These are phyloP conservation scores for Neomicropteryx cornuta DNA, from an alignment of 1,140 invertebrate species.

Conservation along the genomic window DNA sequence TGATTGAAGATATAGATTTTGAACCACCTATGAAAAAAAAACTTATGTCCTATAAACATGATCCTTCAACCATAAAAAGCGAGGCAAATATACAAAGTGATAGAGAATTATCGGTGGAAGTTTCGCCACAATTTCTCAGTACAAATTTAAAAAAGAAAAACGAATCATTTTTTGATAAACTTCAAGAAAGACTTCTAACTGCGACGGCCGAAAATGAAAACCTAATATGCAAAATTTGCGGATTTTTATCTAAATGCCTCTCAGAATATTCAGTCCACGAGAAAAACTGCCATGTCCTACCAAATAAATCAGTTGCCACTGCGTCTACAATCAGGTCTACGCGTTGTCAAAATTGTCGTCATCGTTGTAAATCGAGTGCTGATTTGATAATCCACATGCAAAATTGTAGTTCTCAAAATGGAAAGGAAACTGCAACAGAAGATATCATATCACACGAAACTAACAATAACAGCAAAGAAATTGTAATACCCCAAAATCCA, in stretches of 20 bases:
- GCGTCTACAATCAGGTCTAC: constrained; percentile 46
- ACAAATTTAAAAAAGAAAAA: no score
- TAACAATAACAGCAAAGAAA: constrained; percentile 26
- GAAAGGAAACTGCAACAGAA: constrained; percentile 27
- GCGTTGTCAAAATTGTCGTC: constrained; percentile 75
- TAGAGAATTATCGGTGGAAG: no score
- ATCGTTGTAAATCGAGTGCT: constrained; percentile 68
- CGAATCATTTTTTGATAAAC: constrained; percentile 68
- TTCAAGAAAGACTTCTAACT: constrained; percentile 60
- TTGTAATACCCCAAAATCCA: constrained; percentile 22
- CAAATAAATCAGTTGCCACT: constrained; percentile 23
- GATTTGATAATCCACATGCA: constrained; percentile 65
- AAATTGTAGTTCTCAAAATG: constrained; percentile 50
- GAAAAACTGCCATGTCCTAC: constrained; percentile 45
- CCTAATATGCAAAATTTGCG: constrained; percentile 60
- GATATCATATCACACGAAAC: constrained; percentile 23
- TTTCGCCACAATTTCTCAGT: no score
- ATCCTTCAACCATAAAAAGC: no score
- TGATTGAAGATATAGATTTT: no score
- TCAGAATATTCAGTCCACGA: constrained; percentile 67
- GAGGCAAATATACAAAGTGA: no score
- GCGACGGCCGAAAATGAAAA: constrained; percentile 41
- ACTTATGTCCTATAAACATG: no score
- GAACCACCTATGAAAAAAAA: no score
- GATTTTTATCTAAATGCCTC: constrained; percentile 73